Percentiles rank a stretch among this genome's conserved stretches.
Conservation (phyloP, 1,140 invertebrate species). For the Drosophila lacteicornis region DNA sequence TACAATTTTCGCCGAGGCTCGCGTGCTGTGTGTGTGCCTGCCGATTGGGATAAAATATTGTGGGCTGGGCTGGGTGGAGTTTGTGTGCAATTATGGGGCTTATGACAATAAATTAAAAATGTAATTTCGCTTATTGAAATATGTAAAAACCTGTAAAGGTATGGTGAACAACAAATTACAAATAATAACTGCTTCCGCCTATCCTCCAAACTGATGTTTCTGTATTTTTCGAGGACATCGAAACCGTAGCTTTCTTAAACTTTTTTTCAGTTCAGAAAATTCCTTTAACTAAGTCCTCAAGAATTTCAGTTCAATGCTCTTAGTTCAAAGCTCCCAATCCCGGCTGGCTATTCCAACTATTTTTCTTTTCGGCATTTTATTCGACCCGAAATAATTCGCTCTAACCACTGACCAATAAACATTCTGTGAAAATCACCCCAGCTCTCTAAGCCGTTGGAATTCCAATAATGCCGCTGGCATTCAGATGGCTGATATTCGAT, state of each 20-base stretch:
- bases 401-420: conserved; percentile 17
- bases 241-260: not conserved
- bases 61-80: not conserved
- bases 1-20: conserved; percentile 33
- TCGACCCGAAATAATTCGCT: conserved; percentile 9
- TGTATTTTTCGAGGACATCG: no score
- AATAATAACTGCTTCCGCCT: not conserved
- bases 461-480: conserved; percentile 47
- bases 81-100: not conserved
- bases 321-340: not conserved
- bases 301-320: not conserved
- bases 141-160: not conserved
- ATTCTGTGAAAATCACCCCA: conserved; percentile 8
- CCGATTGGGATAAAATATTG: not conserved
- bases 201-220: not conserved
- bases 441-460: conserved; percentile 29
- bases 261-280: not conserved
- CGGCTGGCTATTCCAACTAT: conserved; percentile 27
- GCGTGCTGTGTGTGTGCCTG: conserved; percentile 26
- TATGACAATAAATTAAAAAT: not conserved
- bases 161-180: not conserved
- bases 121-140: not conserved
- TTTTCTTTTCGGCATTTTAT: conserved; percentile 17
- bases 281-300: not conserved
- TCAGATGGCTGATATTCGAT: conserved; percentile 33